Evolutionary conservation across 2,797 vertebrate species (phyloP).

Genomic region (Sphaeramia orbicularis): DNA sequence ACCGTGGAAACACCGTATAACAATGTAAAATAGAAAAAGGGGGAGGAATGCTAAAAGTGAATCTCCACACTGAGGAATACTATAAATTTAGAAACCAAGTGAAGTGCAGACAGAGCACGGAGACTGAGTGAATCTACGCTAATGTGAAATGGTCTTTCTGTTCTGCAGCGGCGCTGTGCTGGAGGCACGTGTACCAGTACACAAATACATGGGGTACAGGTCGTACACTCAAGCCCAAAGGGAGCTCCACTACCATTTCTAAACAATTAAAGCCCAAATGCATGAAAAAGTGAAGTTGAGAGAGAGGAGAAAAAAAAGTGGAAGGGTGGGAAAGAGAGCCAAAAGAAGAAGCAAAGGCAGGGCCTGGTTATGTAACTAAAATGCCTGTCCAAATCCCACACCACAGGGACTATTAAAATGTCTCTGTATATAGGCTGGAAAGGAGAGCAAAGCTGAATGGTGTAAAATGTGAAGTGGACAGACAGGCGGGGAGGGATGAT

Average conservation of each 20-base stretch:
- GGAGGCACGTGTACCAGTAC: slow-evolving; percentile 17
- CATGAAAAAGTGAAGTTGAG: slow-evolving; percentile 18
- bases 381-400: slow-evolving; percentile 47
- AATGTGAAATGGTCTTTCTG: slow-evolving; percentile 7
- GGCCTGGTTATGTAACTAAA: slow-evolving; percentile 53
- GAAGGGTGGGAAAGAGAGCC: slow-evolving; percentile 7
- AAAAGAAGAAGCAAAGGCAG: slow-evolving; percentile 33
- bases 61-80: slow-evolving; percentile 43
- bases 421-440: slow-evolving; percentile 30
- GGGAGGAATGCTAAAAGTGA: slow-evolving; percentile 40
- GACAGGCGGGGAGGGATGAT: neutral
- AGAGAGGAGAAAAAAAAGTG: neutral
- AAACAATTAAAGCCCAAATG: slow-evolving; percentile 41
- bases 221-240: slow-evolving; percentile 26
- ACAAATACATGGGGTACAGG: slow-evolving; percentile 26
- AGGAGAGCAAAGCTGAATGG: slow-evolving; percentile 41
- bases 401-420: slow-evolving; percentile 49
- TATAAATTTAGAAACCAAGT: slow-evolving; percentile 40
- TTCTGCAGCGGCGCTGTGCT: slow-evolving; percentile 15
- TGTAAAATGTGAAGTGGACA: slow-evolving; percentile 32
- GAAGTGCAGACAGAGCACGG: slow-evolving; percentile 7
- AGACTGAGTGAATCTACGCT: slow-evolving; percentile 13
- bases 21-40: slow-evolving; percentile 36
- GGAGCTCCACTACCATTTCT: slow-evolving; percentile 37
- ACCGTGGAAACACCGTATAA: slow-evolving; percentile 42